phyloP scores from a whole-genome alignment of 1,140 invertebrate species.

The Dendroctonus valens region DNA sequence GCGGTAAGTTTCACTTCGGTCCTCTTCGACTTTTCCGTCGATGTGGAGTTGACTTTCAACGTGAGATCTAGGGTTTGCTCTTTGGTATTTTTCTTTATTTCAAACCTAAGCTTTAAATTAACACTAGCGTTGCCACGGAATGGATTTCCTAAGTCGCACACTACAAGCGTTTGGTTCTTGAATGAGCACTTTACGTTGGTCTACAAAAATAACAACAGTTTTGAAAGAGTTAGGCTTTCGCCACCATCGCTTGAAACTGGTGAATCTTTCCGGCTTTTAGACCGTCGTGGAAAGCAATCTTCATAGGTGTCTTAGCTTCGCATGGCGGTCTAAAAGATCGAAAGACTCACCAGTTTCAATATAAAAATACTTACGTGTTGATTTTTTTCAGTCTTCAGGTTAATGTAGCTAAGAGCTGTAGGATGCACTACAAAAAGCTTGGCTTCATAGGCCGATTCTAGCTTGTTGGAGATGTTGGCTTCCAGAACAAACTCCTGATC shows the following conservation, averaged over 20 bases:
- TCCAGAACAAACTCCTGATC: constrained; percentile 74
- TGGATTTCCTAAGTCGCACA: constrained; percentile 87
- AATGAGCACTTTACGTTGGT: constrained; percentile 59
- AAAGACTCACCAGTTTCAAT: too few species aligned
- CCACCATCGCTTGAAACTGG: too few species aligned
- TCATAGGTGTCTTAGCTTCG: not conserved
- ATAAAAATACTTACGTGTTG: constrained; percentile 15
- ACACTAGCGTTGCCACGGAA: constrained; percentile 65
- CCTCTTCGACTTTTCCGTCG: constrained; percentile 62
- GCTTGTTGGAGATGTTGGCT: constrained; percentile 71
- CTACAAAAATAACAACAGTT: constrained; percentile 24
- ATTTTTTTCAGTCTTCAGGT: constrained; percentile 30
- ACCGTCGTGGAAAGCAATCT: too few species aligned
- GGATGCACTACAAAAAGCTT: constrained; percentile 80
- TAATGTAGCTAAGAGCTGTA: constrained; percentile 73
- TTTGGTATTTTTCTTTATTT: constrained; percentile 69
- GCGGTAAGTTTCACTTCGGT: constrained; percentile 58
- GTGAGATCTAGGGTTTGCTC: constrained; percentile 68
- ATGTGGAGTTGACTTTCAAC: constrained; percentile 86
- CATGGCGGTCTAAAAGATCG: not conserved
- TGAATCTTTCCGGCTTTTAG: not conserved
- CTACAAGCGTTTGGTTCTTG: constrained; percentile 71
- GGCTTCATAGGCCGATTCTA: constrained; percentile 90
- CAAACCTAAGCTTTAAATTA: constrained; percentile 73
- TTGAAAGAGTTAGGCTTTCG: not conserved